Evolutionary conservation across 2,888 invertebrate genomes (phyloP).

Genomic region (Orchesellides sinensis): DNA sequence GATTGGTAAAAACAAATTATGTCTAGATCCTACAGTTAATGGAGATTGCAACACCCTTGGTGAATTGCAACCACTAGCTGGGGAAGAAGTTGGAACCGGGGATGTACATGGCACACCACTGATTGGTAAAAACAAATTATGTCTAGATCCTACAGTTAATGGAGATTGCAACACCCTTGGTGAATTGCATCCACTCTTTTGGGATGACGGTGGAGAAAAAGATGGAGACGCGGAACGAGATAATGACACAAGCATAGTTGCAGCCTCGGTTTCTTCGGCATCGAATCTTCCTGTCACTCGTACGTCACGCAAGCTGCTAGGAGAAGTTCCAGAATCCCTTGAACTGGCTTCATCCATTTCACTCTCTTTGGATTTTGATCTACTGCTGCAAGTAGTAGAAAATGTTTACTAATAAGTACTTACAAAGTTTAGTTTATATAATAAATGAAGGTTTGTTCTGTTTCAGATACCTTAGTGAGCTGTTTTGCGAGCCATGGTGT

Average conservation of each 20-base stretch:
- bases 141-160: conserved; percentile 85
- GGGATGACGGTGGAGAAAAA: conserved; percentile 86
- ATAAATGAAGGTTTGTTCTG: background rate
- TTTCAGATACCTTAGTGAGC: conserved; percentile 60
- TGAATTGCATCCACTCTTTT: conserved; percentile 81
- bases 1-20: conserved; percentile 95
- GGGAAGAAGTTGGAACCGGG: conserved; percentile 71
- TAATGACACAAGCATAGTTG: conserved; percentile 90
- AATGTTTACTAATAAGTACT: background rate
- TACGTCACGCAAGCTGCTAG: conserved; percentile 70
- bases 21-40: conserved; percentile 85
- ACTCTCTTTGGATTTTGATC: conserved; percentile 74
- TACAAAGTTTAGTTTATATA: background rate
- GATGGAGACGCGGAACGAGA: conserved; percentile 93
- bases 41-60: conserved; percentile 84
- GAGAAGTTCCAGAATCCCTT: conserved; percentile 73
- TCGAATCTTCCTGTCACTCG: conserved; percentile 86
- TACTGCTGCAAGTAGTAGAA: conserved; percentile 48
- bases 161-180: conserved; percentile 84
- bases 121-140: conserved; percentile 95
- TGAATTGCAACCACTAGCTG: conserved; percentile 81
- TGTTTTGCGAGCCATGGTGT: conserved; percentile 76
- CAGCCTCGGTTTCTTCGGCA: conserved; percentile 97
- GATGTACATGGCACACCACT: conserved; percentile 78
- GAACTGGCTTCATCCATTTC: conserved; percentile 74